These are phyloP conservation scores for Melolontha melolontha DNA, from an alignment of 2,888 invertebrate species.

Conservation along the genomic window DNA sequence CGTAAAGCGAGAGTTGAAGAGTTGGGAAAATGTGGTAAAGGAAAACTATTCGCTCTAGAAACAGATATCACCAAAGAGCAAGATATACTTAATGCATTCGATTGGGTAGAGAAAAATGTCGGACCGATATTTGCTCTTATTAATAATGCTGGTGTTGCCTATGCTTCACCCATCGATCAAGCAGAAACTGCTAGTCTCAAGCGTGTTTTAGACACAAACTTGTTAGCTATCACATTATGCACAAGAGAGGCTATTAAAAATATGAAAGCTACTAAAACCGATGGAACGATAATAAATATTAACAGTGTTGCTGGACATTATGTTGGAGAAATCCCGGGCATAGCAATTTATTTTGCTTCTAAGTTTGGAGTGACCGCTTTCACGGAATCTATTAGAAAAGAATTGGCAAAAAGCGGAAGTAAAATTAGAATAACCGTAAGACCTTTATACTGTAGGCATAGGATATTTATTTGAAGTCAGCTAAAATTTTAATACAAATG, in stretches of 20 bases:
- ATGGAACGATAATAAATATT: conserved; percentile 38
- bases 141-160: conserved; percentile 24
- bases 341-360: conserved; percentile 24
- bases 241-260: conserved; percentile 31
- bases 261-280: conserved; percentile 23
- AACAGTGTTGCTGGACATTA: conserved; percentile 29
- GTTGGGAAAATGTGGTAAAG: conserved; percentile 10
- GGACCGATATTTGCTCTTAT: conserved; percentile 33
- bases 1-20: conserved; percentile 42
- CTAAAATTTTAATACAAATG: not conserved
- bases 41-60: conserved; percentile 24
- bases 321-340: not conserved
- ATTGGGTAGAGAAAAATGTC: conserved; percentile 31
- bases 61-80: conserved; percentile 26
- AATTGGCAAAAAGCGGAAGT: conserved; percentile 19
- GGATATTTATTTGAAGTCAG: not conserved
- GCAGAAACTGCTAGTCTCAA: conserved; percentile 6
- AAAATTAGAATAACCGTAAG: conserved; percentile 36
- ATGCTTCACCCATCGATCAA: not conserved
- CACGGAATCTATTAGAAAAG: conserved; percentile 19
- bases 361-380: conserved; percentile 32
- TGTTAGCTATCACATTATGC: conserved; percentile 8
- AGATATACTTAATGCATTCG: conserved; percentile 29
- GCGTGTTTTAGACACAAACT: conserved; percentile 30
- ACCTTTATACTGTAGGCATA: not conserved